These are phyloP conservation scores for Candoia aspera DNA, from an alignment of 2,113 vertebrate species.

Conservation along the genomic window DNA sequence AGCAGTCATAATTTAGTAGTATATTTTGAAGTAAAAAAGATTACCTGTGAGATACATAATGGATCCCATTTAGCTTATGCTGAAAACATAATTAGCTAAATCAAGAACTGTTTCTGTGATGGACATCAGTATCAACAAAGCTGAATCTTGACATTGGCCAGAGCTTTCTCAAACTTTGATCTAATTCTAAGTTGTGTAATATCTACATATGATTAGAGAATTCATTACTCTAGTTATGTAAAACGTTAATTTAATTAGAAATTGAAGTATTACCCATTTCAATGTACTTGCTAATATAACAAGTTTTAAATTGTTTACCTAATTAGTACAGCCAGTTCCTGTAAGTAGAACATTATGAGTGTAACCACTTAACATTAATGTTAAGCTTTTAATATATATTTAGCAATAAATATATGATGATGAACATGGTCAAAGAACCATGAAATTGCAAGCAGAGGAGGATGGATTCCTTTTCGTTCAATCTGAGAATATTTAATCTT, in stretches of 20 bases:
- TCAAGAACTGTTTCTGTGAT: slow-evolving; percentile 46
- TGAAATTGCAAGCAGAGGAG: not conserved
- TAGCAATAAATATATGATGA: slow-evolving; percentile 17
- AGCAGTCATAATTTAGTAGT: slow-evolving; percentile 28
- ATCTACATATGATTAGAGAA: slow-evolving; percentile 38
- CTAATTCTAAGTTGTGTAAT: slow-evolving; percentile 44
- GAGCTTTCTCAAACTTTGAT: slow-evolving; percentile 28
- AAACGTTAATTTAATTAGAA: slow-evolving; percentile 25
- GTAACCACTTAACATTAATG: slow-evolving; percentile 37
- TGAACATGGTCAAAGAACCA: slow-evolving; percentile 34
- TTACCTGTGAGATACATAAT: slow-evolving; percentile 32
- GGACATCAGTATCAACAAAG: slow-evolving; percentile 17
- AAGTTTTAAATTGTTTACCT: slow-evolving; percentile 46
- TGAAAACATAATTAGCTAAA: slow-evolving; percentile 39
- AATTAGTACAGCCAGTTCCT: slow-evolving; percentile 50
- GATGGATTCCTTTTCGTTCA: slow-evolving; percentile 27
- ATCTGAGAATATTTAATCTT: not conserved
- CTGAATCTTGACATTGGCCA: slow-evolving; percentile 26
- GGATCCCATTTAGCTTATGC: slow-evolving; percentile 46
- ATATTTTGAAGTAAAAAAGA: slow-evolving; percentile 29
- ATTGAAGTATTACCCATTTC: slow-evolving; percentile 18
- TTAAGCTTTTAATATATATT: slow-evolving; percentile 28
- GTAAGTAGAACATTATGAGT: slow-evolving; percentile 45
- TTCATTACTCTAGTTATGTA: slow-evolving; percentile 29
- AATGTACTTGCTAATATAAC: slow-evolving; percentile 39